phyloP scores from a whole-genome alignment of 1,140 invertebrate species.

The Brachionus calyciflorus region DNA sequence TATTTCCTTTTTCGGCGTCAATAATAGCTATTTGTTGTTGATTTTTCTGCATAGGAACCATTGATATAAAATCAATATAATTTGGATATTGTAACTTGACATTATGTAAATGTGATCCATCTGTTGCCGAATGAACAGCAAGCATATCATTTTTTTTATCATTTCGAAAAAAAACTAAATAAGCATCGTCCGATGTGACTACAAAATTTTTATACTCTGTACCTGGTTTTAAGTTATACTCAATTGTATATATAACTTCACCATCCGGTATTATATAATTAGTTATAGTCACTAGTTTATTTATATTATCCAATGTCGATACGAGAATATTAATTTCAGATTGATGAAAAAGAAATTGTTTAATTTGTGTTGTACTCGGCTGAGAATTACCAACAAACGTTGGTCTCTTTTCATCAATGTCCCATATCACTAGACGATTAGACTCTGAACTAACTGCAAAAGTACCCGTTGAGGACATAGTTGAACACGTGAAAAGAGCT shows the following conservation, averaged over 20 bases:
- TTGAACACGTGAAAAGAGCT: conserved; percentile 12
- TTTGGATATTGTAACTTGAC: conserved; percentile 56
- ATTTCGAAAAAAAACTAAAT: conserved; percentile 73
- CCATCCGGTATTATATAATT: conserved; percentile 63
- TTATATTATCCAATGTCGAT: conserved; percentile 39
- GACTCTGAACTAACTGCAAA: conserved; percentile 37
- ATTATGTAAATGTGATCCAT: conserved; percentile 75
- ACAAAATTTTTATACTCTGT: conserved; percentile 64
- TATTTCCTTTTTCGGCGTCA: conserved; percentile 44
- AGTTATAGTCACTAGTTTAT: conserved; percentile 52
- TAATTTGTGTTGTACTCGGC: not conserved
- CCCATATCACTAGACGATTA: conserved; percentile 41
- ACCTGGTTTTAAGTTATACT: conserved; percentile 64
- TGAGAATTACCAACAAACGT: conserved; percentile 29
- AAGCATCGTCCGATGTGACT: conserved; percentile 74
- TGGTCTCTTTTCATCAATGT: conserved; percentile 13
- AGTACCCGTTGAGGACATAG: conserved; percentile 37
- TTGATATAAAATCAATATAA: conserved; percentile 50
- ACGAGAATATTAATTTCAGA: not conserved
- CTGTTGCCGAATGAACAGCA: conserved; percentile 77
- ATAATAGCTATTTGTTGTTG: conserved; percentile 48
- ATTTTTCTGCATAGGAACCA: conserved; percentile 77
- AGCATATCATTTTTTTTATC: conserved; percentile 82
- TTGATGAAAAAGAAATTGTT: conserved; percentile 27
- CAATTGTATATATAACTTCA: conserved; percentile 74